phyloP scores from a whole-genome alignment of 2,113 vertebrate species.

The Gasterosteus aculeatus region DNA sequence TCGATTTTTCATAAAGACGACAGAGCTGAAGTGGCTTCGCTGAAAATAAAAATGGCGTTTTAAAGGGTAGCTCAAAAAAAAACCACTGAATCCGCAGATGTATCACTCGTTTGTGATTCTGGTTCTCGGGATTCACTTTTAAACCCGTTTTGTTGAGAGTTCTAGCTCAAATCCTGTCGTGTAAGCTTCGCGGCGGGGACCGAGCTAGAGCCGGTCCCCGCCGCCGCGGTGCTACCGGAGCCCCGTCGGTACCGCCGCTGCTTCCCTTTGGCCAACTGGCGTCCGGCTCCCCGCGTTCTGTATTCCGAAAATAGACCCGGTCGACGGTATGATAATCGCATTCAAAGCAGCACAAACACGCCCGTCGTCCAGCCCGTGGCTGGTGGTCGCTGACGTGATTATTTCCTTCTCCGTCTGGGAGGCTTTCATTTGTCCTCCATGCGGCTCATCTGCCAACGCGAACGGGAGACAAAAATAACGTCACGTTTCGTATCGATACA shows the following conservation, averaged over 20 bases:
- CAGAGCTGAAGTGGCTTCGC: neutral
- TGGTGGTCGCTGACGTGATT: slow-evolving; percentile 63
- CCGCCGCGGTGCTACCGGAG: neutral
- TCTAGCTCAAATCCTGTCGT: slow-evolving; percentile 5
- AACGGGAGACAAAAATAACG: slow-evolving; percentile 32
- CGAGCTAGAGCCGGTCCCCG: slow-evolving; percentile 20
- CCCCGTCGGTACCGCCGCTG: neutral
- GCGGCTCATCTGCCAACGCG: slow-evolving; percentile 58
- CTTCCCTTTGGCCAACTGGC: slow-evolving; percentile 18
- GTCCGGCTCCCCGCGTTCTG: slow-evolving; percentile 47
- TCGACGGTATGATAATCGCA: slow-evolving; percentile 66
- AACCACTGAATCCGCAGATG: rapidly evolving
- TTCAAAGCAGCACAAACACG: slow-evolving; percentile 67
- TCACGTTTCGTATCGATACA: slow-evolving; percentile 59
- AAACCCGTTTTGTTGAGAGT: neutral
- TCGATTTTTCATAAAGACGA: neutral
- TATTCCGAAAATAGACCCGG: slow-evolving; percentile 77
- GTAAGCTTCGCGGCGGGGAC: neutral
- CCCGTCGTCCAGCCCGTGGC: slow-evolving; percentile 57
- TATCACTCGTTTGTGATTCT: rapidly evolving
- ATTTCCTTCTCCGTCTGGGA: slow-evolving; percentile 56
- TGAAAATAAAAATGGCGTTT: neutral
- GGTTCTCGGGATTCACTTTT: no score
- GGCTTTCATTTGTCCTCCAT: slow-evolving; percentile 68
- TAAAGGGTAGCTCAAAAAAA: neutral